Evolutionary conservation across 2,888 invertebrate genomes (phyloP), one percentile per base, ranked within the genome.

Genomic region (Osedax frankpressi): DNA sequence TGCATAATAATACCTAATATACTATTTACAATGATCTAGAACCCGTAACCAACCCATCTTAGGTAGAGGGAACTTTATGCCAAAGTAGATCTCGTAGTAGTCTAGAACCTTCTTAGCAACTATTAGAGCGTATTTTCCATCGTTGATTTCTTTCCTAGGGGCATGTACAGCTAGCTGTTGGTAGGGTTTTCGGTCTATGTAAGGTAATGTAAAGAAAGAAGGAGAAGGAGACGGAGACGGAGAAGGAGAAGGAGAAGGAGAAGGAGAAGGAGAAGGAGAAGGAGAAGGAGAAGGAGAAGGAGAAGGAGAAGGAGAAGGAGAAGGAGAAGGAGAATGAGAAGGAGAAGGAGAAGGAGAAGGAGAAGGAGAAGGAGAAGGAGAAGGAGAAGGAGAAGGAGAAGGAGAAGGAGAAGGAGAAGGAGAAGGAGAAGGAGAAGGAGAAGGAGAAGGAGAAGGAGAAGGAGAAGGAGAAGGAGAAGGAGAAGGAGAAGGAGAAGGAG

Each of bases 101-200:
- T 84, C 83, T 80, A 94, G 88, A 0, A 92, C 89, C 78, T 88
- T 88, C 70, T 90, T 89, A 0, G 92, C 90, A 78, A 90, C 90
- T 69, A 89, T 88, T n/a, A 93, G 85, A 1, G 93, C 92, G 79
- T 90, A 92, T 14, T 85, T 81, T 0, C 89, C 88, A 81, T 91
- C 89, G 2, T 88, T 81, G 3, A 88, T 86, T 19, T 88, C 89
- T 60, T 89, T 89, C 1, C 88, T 87, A 74, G 91, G 88, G 0
- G 91, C 88, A 82, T 91, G 92, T 74, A 93, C 90, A 70, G 84
- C 77, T 30, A 86, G 82, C 82, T 84, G 76, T 2, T 77, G 68
- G n/a, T 25, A n/a, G 11, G 44, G 44, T 6, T 44, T 19, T 11
- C 11, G n/a, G n/a, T n/a, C n/a, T n/a, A 44, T 44, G 19, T 44